Conservation (phyloP, 2,113 vertebrate species). For the Stigmatopora argus region DNA sequence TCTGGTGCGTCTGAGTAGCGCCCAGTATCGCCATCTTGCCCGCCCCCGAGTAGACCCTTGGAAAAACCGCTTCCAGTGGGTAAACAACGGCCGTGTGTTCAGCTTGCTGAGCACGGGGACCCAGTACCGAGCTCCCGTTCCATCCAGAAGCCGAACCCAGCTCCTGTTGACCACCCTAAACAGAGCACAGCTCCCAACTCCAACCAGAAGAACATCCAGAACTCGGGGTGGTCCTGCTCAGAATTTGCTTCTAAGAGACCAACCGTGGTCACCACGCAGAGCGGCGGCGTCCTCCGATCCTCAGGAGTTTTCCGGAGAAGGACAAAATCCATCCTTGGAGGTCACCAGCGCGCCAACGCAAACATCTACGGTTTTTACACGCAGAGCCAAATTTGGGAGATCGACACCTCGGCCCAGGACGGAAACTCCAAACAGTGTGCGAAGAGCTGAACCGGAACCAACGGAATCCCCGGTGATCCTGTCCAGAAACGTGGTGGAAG, state of each 20-base stretch:
- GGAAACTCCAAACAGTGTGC: conserved; percentile 1
- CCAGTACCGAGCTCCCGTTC: conserved; percentile 51
- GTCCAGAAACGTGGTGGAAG: conserved; percentile 40
- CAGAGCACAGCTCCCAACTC: background rate
- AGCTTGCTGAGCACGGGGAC: conserved; percentile 70
- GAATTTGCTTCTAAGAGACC: conserved; percentile 32
- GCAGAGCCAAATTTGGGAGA: conserved; percentile 6
- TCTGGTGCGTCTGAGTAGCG: conserved; percentile 41
- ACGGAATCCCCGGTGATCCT: conserved; percentile 18
- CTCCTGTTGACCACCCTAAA: conserved; percentile 41
- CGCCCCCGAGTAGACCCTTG: conserved; percentile 42
- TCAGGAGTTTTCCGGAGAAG: conserved; percentile 61
- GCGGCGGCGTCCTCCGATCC: background rate
- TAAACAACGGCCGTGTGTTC: conserved; percentile 63
- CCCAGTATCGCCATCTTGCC: conserved; percentile 39
- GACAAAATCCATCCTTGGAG: conserved; percentile 23
- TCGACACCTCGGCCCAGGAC: background rate
- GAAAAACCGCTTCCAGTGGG: conserved; percentile 67
- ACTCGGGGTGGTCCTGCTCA: conserved; percentile 31
- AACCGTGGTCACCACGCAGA: background rate
- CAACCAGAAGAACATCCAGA: background rate
- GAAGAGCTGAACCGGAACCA: background rate
- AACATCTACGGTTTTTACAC: conserved; percentile 22
- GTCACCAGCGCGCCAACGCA: background rate
- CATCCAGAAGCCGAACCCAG: conserved; percentile 41